phyloP scores from a whole-genome alignment of 2,797 vertebrate species.

The Prionace glauca region DNA sequence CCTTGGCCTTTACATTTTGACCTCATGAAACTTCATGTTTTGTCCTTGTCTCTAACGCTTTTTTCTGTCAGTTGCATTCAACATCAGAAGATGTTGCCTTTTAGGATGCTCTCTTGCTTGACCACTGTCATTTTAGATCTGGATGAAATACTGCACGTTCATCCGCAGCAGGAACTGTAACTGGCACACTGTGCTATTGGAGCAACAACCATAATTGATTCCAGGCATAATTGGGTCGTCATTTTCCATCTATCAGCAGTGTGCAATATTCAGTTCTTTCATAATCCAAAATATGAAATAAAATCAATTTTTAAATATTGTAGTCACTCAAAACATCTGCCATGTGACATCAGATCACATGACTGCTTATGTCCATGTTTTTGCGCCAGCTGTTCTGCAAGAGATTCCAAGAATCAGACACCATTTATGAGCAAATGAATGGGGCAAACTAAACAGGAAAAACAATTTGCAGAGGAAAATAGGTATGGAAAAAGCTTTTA shows the following conservation, averaged over 20 bases:
- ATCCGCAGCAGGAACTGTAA: conserved; percentile 81
- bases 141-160: conserved; percentile 88
- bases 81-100: conserved; percentile 76
- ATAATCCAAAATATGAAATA: conserved; percentile 72
- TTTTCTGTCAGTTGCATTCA: conserved; percentile 86
- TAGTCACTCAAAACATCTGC: too few species aligned
- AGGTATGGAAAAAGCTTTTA: too few species aligned
- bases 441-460: too few species aligned
- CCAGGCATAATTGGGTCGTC: conserved; percentile 80
- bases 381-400: too few species aligned
- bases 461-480: too few species aligned
- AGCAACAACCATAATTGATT: conserved; percentile 77
- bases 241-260: conserved; percentile 84
- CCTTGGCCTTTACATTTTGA: not conserved
- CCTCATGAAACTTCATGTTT: not conserved
- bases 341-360: too few species aligned
- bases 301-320: too few species aligned
- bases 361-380: too few species aligned
- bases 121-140: conserved; percentile 74
- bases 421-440: too few species aligned
- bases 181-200: conserved; percentile 77
- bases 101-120: conserved; percentile 72
- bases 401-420: too few species aligned
- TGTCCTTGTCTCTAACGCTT: conserved; percentile 43
- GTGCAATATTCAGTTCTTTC: conserved; percentile 77